Base-by-base conservation (phyloP, 2,888 invertebrate genomes). In the Limnephilus auricula region DNA sequence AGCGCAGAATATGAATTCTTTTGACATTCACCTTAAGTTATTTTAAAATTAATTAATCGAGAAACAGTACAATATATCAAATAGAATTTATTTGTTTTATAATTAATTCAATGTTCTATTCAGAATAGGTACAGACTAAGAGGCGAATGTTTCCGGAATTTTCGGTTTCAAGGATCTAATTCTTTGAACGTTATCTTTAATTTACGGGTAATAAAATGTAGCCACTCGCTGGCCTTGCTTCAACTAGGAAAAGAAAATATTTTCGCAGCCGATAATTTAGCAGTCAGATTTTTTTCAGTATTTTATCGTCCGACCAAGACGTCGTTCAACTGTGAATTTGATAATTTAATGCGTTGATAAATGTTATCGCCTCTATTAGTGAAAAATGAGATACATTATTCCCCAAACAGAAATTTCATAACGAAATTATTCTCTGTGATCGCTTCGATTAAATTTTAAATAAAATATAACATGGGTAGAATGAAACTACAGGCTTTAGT, bases 231-330 rank as follows among this genome's bases (percentile, higher is more conserved):
- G 65, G 65, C 65, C 65, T 65, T 25, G 65, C 65, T 65, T 65
- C 65, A 65, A 65, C 65, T 65, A 65, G 65, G 65, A 65, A 65
- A 65, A 65, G 65, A 65, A 65, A 65, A 65, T 65, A 65, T 65
- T 65, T 65, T 65, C 65, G 65, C 65, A 6, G 65, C 65, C 65
- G 25, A n/a, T 65, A 1, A 65, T 65, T 65, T 65, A 65, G 25
- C n/a, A 65, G 25, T 65, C n/a, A n/a, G 25, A 25, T 65, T 65
- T 65, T n/a, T 65, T 65, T 65, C 65, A n/a, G n/a, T 65, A 25
- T n/a, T 65, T n/a, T 65, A 65, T 65, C 65, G 65, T 6, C 1
- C 25, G 25, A 25, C 25, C 65, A n/a, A 65, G 65, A n/a, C 25
- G 9, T 9, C 65, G 65, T 65, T 65, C 65, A n/a, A 10, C 65